These are phyloP conservation scores for Rotaria sp. DNA, from an alignment of 2,888 invertebrate genomes.

Conservation along the genomic window DNA sequence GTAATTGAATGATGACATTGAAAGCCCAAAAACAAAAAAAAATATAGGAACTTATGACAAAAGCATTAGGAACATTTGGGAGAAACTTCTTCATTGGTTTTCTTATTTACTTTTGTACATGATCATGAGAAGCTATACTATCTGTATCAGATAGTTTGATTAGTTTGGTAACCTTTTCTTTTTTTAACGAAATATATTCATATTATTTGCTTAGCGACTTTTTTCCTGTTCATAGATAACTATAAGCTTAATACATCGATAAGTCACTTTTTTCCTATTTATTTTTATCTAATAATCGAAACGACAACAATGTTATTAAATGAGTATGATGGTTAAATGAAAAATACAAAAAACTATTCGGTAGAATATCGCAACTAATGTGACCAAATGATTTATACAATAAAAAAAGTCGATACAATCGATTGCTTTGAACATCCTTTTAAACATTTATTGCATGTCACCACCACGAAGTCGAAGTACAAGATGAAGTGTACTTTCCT, in stretches of 20 bases:
- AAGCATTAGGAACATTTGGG: too few species aligned
- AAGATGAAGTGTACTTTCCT: conserved; percentile 75
- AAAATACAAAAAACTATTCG: not conserved
- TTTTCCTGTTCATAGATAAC: not conserved
- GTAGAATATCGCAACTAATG: not conserved
- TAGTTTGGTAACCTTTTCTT: too few species aligned
- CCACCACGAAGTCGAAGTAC: conserved; percentile 59
- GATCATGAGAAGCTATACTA: too few species aligned
- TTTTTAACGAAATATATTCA: too few species aligned
- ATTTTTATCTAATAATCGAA: not conserved
- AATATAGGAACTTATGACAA: too few species aligned
- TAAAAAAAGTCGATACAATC: not conserved
- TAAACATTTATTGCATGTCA: not conserved
- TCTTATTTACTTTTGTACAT: too few species aligned
- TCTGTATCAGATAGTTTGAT: too few species aligned
- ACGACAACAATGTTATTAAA: not conserved
- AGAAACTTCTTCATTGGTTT: too few species aligned
- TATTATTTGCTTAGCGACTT: too few species aligned
- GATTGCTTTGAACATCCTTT: not conserved
- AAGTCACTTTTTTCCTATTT: not conserved
- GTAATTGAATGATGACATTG: too few species aligned
- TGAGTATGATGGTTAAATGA: not conserved
- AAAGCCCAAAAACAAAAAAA: too few species aligned
- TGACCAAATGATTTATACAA: not conserved
- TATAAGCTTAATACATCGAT: not conserved